A percentile compares a stretch with the other conserved stretches of the same genome.
These are phyloP conservation scores for Stratiolaelaps scimitus DNA, from an alignment of 1,140 invertebrate genomes.

Conservation along the genomic window DNA sequence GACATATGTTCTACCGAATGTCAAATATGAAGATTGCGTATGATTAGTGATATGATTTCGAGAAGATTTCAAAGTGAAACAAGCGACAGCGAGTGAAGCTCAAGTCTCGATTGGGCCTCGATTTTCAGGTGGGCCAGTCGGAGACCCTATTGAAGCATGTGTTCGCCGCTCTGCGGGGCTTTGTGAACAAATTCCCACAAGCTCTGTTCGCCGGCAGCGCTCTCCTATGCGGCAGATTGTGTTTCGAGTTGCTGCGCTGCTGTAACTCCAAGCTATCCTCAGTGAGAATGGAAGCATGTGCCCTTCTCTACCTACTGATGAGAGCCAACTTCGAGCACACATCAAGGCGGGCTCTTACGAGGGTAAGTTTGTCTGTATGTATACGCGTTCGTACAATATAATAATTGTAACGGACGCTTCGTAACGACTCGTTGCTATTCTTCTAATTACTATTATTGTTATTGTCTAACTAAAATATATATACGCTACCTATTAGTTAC, in stretches of 20 bases:
- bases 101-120: too few relatives aligned
- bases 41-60: too few relatives aligned
- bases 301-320: conserved; percentile 78
- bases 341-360: conserved; percentile 61
- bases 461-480: too few relatives aligned
- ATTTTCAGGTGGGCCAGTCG: conserved; percentile 67
- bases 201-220: conserved; percentile 63
- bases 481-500: too few relatives aligned
- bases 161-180: conserved; percentile 73
- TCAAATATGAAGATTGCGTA: too few relatives aligned
- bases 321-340: conserved; percentile 82
- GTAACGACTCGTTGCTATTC: too few relatives aligned
- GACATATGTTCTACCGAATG: too few relatives aligned
- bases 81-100: too few relatives aligned
- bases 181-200: conserved; percentile 75
- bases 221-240: conserved; percentile 64
- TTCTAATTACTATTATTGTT: too few relatives aligned
- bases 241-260: conserved; percentile 63
- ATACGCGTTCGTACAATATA: too few relatives aligned
- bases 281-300: conserved; percentile 73
- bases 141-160: conserved; percentile 75
- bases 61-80: too few relatives aligned
- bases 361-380: conserved; percentile 68
- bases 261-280: conserved; percentile 64
- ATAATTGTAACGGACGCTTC: too few relatives aligned